A percentile compares a stretch with the other conserved stretches of the same genome.
Evolutionary conservation across 2,113 vertebrate genomes (phyloP).

Genomic region (Cottus gobio): DNA sequence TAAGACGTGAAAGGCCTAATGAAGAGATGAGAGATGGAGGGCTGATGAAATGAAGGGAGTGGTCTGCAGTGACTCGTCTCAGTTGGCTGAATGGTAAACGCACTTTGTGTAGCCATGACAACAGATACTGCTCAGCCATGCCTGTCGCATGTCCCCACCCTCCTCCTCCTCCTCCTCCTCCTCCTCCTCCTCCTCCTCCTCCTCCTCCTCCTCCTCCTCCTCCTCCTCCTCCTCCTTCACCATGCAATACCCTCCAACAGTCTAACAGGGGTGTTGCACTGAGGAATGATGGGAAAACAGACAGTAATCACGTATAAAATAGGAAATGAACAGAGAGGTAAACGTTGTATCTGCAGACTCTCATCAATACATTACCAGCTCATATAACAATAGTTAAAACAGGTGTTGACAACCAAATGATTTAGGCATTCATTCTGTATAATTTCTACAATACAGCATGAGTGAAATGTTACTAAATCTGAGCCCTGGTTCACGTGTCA

Average conservation of each 20-base stretch:
- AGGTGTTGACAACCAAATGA: neutral
- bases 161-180: conserved; percentile 35
- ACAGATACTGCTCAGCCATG: conserved; percentile 69
- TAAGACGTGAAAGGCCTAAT: neutral
- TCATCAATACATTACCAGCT: neutral
- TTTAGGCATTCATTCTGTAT: neutral
- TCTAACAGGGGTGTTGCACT: neutral
- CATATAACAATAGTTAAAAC: neutral
- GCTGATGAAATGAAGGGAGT: conserved; percentile 13
- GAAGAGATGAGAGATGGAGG: neutral
- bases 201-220: conserved; percentile 47
- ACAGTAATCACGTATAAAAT: neutral
- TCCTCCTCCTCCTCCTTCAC: conserved; percentile 21
- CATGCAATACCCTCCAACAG: conserved; percentile 27
- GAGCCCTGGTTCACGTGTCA: neutral
- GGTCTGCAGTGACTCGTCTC: conserved; percentile 25
- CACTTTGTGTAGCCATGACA: conserved; percentile 70
- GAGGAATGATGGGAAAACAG: conserved; percentile 1
- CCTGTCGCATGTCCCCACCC: conserved; percentile 36
- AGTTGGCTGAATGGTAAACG: conserved; percentile 31
- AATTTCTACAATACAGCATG: neutral
- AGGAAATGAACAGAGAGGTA: conserved; percentile 7
- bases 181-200: conserved; percentile 45
- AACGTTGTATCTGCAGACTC: neutral
- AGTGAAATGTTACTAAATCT: conserved; percentile 1